A percentile compares a stretch with the other conserved stretches of the same genome.
These are phyloP conservation scores for Panopea generosa DNA, from an alignment of 2,888 invertebrate genomes.

Conservation along the genomic window DNA sequence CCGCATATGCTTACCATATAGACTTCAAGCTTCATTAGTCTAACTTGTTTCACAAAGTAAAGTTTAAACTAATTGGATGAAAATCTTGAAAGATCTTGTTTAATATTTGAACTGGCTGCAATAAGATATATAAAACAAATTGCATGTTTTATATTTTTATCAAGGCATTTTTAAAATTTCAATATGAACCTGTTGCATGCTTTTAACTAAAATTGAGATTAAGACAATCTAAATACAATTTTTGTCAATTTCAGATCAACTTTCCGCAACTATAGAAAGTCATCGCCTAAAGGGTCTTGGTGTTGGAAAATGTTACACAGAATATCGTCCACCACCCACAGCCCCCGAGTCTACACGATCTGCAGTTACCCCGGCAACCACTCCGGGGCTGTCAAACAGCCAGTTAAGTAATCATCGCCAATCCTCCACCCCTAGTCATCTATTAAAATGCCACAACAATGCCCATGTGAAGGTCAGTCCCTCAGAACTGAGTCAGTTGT, in stretches of 20 bases:
- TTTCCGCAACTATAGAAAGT: conserved; percentile 45
- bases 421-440: conserved; percentile 30
- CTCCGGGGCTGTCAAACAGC: conserved; percentile 7
- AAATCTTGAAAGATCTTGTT: too few species aligned
- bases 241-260: conserved; percentile 49
- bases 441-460: conserved; percentile 13
- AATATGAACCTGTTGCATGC: too few species aligned
- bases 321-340: conserved; percentile 48
- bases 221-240: too few species aligned
- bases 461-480: conserved; percentile 28
- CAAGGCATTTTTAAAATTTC: too few species aligned
- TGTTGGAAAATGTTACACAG: conserved; percentile 55
- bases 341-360: conserved; percentile 33
- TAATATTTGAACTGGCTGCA: too few species aligned
- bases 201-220: too few species aligned
- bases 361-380: conserved; percentile 10
- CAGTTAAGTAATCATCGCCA: not conserved
- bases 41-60: too few species aligned
- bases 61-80: too few species aligned
- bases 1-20: too few species aligned
- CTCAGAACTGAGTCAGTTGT: conserved; percentile 11
- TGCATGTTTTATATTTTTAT: too few species aligned
- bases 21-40: too few species aligned
- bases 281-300: conserved; percentile 62
- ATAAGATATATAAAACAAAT: too few species aligned